A percentile compares a stretch with the other conserved stretches of the same genome.
These are phyloP conservation scores for Sepiola atlantica DNA, from an alignment of 2,888 invertebrate species.

Conservation along the genomic window DNA sequence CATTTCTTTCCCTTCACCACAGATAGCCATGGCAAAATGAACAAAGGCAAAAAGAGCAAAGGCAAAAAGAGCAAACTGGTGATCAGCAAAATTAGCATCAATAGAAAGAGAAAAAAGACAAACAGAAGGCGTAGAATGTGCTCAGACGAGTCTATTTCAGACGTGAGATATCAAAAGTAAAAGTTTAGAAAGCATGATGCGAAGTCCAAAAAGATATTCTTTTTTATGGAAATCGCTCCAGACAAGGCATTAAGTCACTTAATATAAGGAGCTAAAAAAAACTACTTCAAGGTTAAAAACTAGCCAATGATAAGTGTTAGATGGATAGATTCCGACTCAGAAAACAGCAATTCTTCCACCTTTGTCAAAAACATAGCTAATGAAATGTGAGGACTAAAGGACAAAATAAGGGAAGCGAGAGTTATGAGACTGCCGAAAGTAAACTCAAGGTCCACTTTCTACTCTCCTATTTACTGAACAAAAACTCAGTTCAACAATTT, in stretches of 20 bases:
- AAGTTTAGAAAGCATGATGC: neutral
- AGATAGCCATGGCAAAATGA: neutral
- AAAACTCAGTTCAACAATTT: neutral
- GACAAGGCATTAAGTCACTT: too few relatives aligned
- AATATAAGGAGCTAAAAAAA: too few relatives aligned
- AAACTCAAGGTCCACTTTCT: too few relatives aligned
- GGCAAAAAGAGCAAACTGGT: neutral
- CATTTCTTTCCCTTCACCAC: neutral
- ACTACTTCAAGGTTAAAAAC: too few relatives aligned
- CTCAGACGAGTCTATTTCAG: neutral
- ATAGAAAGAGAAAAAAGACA: neutral
- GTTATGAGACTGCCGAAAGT: too few relatives aligned
- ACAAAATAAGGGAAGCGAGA: too few relatives aligned
- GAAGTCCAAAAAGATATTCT: neutral
- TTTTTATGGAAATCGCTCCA: too few relatives aligned
- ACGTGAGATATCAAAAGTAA: neutral
- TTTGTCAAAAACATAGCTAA: too few relatives aligned
- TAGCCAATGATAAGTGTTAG: too few relatives aligned
- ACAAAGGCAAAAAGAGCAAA: neutral
- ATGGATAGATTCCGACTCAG: too few relatives aligned
- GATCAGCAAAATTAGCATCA: conserved; percentile 9
- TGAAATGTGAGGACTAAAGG: too few relatives aligned
- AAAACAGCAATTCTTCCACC: too few relatives aligned
- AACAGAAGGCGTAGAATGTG: neutral
- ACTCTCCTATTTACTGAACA: neutral